Conservation (phyloP, 2,113 vertebrate genomes). For the Thunnus maccoyii region DNA sequence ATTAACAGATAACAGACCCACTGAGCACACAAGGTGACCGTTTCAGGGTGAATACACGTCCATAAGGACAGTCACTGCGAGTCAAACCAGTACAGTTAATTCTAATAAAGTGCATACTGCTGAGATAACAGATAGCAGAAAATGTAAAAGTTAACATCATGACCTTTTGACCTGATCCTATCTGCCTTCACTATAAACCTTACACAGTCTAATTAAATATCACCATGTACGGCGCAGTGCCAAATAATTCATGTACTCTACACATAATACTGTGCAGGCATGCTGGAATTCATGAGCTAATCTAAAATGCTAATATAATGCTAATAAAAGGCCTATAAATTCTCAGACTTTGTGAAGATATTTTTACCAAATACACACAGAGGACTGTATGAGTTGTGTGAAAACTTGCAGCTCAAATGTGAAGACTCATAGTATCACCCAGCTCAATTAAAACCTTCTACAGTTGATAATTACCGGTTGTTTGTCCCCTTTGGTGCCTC, state of each 20-base stretch:
- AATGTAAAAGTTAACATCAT: background rate
- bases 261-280: background rate
- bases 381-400: slow-evolving; percentile 32
- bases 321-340: background rate
- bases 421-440: slow-evolving; percentile 4
- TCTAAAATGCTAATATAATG: slow-evolving; percentile 19
- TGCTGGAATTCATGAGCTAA: background rate
- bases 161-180: slow-evolving; percentile 24
- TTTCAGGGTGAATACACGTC: background rate
- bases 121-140: slow-evolving; percentile 28
- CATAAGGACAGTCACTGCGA: slow-evolving; percentile 6
- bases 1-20: slow-evolving; percentile 33
- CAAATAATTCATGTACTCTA: background rate
- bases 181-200: slow-evolving; percentile 29
- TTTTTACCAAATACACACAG: slow-evolving; percentile 31
- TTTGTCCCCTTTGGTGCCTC: slow-evolving; percentile 53
- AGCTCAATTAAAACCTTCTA: background rate
- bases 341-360: background rate
- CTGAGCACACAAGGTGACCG: slow-evolving; percentile 26
- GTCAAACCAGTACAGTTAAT: slow-evolving; percentile 2
- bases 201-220: slow-evolving; percentile 7
- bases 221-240: background rate
- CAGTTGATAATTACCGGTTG: slow-evolving; percentile 72
- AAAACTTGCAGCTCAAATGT: slow-evolving; percentile 38
- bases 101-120: slow-evolving; percentile 10